Conservation (phyloP, 2,113 vertebrate genomes). For the Elephas maximus region DNA sequence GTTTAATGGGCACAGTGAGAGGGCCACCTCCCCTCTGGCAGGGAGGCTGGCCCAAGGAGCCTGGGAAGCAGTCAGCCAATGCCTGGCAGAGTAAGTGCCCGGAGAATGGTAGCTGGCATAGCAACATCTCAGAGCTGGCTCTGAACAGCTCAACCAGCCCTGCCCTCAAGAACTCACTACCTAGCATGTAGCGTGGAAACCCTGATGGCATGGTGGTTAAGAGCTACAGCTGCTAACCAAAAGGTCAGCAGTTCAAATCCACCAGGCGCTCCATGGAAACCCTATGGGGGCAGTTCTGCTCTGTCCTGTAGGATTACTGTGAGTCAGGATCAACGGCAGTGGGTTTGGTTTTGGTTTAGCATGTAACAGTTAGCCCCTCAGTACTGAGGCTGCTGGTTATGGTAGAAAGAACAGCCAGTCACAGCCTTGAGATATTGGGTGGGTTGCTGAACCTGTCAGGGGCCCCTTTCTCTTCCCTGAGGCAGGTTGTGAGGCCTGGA, state of each 20-base stretch:
- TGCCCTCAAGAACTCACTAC: too few relatives aligned
- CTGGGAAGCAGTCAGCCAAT: not conserved
- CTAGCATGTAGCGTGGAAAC: too few relatives aligned
- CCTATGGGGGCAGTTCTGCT: too few relatives aligned
- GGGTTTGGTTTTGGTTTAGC: too few relatives aligned
- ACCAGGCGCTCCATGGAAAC: too few relatives aligned
- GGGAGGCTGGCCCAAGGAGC: too few relatives aligned
- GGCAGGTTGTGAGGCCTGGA: not conserved
- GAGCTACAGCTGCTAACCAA: too few relatives aligned
- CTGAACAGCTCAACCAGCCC: not conserved
- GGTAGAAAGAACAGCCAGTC: not conserved
- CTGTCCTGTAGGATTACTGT: too few relatives aligned
- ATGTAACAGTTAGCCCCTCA: rapidly evolving
- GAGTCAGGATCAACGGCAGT: too few relatives aligned
- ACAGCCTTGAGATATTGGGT: not conserved
- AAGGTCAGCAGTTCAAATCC: too few relatives aligned
- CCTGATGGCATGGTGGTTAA: too few relatives aligned
- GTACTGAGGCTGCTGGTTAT: not conserved
- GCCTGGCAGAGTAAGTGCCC: not conserved
- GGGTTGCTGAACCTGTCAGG: not conserved
- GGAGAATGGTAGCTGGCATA: too few relatives aligned
- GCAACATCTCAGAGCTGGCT: not conserved
- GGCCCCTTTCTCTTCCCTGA: not conserved
- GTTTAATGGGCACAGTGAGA: not conserved
- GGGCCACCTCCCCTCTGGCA: not conserved